Evolutionary conservation across 2,113 vertebrate genomes (phyloP), one percentile per base, ranked within the genome.

Genomic region (Gavia stellata): DNA sequence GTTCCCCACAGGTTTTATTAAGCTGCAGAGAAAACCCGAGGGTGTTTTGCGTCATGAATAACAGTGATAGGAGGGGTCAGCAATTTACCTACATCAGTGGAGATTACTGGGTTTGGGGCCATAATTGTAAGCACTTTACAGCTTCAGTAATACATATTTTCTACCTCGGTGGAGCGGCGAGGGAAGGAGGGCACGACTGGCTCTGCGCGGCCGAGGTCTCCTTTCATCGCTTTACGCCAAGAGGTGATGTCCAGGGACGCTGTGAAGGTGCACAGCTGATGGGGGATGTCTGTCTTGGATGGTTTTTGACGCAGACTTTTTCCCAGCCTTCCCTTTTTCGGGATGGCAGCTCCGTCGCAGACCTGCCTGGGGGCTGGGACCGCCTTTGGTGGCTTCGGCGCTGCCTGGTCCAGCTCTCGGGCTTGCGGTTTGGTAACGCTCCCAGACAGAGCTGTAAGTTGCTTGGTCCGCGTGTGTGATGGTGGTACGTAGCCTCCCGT

Each of bases 1-100:
- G 93, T 95, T 97, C 88, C 79, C 66, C 58, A 58, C 49, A 93
- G 89, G 47, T 92, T 96, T 96, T 95, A 96, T 95, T 95, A 88
- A 93, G 81, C 88, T 70, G 92, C 31, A 12, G 71, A 55, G 65
- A 65, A 83, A 96, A 92, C 59, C 17, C 38, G 67, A 92, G 68
- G 17, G 14, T 80, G 88, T 77, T 95, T 93, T 94, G 56, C 80
- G 71, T 95, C 28, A 0, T 88, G 56, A 88, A 92, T 88, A 95
- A 85, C 89, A 86, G 91, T 82, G 91, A 95, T 94, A 91, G 89
- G 89, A 96, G 58, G 45, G 88, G 83, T 77, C 92, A 93, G 85
- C 87, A 82, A 97, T 74, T 95, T 94, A 92, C 86, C 68, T 74
- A 67, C 62, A 80, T 81, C 92, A 79, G 59, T 55, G 67, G 81